Base-by-base conservation (phyloP, 2,888 invertebrate species). In the Diabrotica balteata region DNA sequence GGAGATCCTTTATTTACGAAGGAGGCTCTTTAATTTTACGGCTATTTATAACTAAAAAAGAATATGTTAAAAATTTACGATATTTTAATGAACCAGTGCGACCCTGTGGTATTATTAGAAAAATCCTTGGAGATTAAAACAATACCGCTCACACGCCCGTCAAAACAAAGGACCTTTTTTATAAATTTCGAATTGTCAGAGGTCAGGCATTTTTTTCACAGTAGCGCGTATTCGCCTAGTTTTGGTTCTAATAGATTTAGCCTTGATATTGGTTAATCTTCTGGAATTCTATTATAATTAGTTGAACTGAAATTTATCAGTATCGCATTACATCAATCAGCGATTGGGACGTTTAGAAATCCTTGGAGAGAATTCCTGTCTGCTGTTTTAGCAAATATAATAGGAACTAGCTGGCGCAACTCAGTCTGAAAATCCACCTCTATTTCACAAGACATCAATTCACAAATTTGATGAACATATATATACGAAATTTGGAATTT, bases 141-240 rank as follows among this genome's bases (percentile, higher is more conserved):
- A 62, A 62, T 63, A 53, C 50, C 55, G 49, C 17, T 42, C 53
- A 53, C 47, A 55, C 46, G 17, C 49, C 49, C 45, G 63, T 63
- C 61, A 58, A 63, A 68, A 68, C 61, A 68, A 65, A 57, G 32
- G 59, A 53, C 59, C 64, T 64, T 68, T 68, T 64, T 68, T 65
- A 61, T 65, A 52, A 58, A 61, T 68, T 64, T 61, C 17, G 43
- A 58, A 65, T 68, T 68, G 68, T 53, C 64, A 58, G 52, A 68
- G 68, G 68, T 68, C 64, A 65, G 65, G 65, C 61, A 61, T 67
- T 57, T 68, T 58, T 58, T 32, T 67, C 58, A 22, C 52, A 58
- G 55, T 63, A 63, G 60, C 51, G 55, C 44, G 55, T 57, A 45
- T 57, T 54, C 43, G 54, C 7, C 43, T 9, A 9, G 9, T 47